Evolutionary conservation across 2,888 invertebrate species (phyloP).

Genomic region (Platycnemis pennipes): DNA sequence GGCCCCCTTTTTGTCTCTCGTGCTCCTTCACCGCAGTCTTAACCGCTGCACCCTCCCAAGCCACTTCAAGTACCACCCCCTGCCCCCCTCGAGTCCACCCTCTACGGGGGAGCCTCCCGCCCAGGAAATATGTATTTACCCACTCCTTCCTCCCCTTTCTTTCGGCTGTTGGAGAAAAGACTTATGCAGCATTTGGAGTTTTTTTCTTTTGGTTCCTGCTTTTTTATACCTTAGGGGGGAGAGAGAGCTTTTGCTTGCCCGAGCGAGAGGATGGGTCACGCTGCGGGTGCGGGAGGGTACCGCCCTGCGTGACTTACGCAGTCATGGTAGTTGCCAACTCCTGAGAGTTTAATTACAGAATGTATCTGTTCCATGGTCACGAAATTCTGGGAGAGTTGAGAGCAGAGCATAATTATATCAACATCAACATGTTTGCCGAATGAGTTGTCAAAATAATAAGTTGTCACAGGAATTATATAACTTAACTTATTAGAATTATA

Average conservation of each 20-base stretch:
- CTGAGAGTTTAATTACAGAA: too few relatives aligned
- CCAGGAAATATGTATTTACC: conserved; percentile 21
- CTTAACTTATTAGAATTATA: too few relatives aligned
- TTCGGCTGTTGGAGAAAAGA: conserved; percentile 40
- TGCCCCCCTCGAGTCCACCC: neutral
- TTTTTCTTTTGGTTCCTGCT: neutral
- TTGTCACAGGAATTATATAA: too few relatives aligned
- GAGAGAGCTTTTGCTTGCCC: neutral
- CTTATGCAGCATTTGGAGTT: conserved; percentile 47
- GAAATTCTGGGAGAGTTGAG: too few relatives aligned
- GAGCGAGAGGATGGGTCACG: neutral
- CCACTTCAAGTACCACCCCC: neutral
- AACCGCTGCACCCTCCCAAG: neutral
- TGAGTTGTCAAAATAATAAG: too few relatives aligned
- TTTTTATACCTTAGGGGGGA: neutral
- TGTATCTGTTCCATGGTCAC: too few relatives aligned
- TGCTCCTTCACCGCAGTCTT: neutral
- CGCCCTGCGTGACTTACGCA: too few relatives aligned
- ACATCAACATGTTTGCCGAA: too few relatives aligned
- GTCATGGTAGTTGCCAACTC: too few relatives aligned
- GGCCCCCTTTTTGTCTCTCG: neutral
- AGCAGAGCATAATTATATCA: too few relatives aligned
- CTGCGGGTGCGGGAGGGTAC: too few relatives aligned
- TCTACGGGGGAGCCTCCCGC: neutral
- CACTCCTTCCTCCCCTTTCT: neutral